phyloP scores from a whole-genome alignment of 2,113 vertebrate species.

The Scomber colias region DNA sequence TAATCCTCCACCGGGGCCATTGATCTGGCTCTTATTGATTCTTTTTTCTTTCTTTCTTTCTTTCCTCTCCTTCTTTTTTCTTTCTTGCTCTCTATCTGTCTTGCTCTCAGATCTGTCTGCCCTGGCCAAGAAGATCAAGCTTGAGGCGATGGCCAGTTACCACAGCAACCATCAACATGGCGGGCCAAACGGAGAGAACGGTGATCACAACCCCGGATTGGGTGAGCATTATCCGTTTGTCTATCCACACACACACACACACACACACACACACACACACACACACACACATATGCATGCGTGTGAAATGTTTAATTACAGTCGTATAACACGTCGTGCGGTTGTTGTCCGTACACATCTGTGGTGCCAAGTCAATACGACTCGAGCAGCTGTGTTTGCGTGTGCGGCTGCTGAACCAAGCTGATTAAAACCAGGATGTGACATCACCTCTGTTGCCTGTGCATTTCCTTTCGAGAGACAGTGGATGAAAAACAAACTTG shows the following conservation, averaged over 20 bases:
- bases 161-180: slow-evolving; percentile 94
- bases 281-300: neutral
- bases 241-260: neutral
- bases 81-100: slow-evolving; percentile 35
- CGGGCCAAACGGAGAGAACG: slow-evolving; percentile 93
- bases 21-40: slow-evolving; percentile 80
- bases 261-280: neutral
- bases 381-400: slow-evolving; percentile 62
- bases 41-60: slow-evolving; percentile 44
- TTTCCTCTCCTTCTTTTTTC: slow-evolving; percentile 25
- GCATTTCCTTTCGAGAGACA: slow-evolving; percentile 50
- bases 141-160: slow-evolving; percentile 96
- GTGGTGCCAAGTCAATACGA: slow-evolving; percentile 41
- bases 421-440: slow-evolving; percentile 73
- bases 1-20: slow-evolving; percentile 79
- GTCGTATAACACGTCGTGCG: neutral
- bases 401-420: slow-evolving; percentile 33
- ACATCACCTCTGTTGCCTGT: slow-evolving; percentile 52
- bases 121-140: slow-evolving; percentile 98
- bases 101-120: slow-evolving; percentile 90
- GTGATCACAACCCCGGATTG: slow-evolving; percentile 93
- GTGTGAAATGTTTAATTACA: slow-evolving; percentile 28
- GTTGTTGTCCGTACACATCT: slow-evolving; percentile 47
- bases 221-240: slow-evolving; percentile 83
- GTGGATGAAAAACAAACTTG: slow-evolving; percentile 38